phyloP scores from a whole-genome alignment of 1,140 invertebrate genomes.

The Bombus sylvicola region DNA sequence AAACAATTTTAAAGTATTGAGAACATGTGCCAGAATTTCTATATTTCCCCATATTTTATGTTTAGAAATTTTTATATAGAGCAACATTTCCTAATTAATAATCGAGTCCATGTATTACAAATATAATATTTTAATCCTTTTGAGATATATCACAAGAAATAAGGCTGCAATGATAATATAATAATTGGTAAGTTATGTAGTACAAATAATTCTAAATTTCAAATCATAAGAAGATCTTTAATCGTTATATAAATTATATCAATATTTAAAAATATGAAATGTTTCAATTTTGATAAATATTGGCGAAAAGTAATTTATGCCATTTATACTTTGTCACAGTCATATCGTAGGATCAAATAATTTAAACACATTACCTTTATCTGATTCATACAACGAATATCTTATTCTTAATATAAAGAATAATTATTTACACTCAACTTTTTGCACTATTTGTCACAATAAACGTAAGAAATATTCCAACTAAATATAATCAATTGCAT shows the following conservation, averaged over 20 bases:
- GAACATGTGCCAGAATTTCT: slow-evolving; percentile 11
- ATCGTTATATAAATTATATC: slow-evolving; percentile 18
- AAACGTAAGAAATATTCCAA: slow-evolving; percentile 11
- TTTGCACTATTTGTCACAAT: slow-evolving; percentile 36
- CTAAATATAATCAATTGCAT: slow-evolving; percentile 12
- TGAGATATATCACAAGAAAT: slow-evolving; percentile 7
- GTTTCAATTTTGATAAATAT: not conserved
- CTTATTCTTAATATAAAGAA: slow-evolving; percentile 7
- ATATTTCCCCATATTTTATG: slow-evolving; percentile 29
- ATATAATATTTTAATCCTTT: slow-evolving; percentile 18
- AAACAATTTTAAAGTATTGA: slow-evolving; percentile 29
- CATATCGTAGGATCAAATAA: not conserved
- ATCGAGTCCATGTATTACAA: slow-evolving; percentile 7
- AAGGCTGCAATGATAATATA: slow-evolving; percentile 42
- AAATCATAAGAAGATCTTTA: slow-evolving; percentile 26
- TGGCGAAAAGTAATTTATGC: slow-evolving; percentile 12
- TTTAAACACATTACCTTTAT: not conserved
- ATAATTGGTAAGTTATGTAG: slow-evolving; percentile 36
- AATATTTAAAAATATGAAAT: slow-evolving; percentile 30
- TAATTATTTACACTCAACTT: slow-evolving; percentile 31
- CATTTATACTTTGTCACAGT: slow-evolving; percentile 13
- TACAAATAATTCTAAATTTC: slow-evolving; percentile 43
- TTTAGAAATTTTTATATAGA: slow-evolving; percentile 21
- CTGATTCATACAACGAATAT: slow-evolving; percentile 48
- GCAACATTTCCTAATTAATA: slow-evolving; percentile 14